Percentiles rank a stretch among this genome's conserved stretches.
Conservation (phyloP, 2,797 vertebrate genomes). For the Macropus fuliginosus region DNA sequence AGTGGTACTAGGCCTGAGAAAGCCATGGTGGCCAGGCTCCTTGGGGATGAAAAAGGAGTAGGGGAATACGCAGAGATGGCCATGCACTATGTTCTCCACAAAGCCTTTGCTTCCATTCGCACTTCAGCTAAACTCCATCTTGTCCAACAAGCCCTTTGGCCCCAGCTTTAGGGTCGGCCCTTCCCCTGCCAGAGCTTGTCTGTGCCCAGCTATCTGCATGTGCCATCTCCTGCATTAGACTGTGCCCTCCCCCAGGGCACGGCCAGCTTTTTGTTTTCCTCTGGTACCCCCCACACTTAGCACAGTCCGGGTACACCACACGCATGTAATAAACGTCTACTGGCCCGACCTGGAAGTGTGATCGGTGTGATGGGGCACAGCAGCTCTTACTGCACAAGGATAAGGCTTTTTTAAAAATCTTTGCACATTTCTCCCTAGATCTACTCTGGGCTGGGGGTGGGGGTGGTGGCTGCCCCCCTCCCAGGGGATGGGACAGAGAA, state of each 20-base stretch:
- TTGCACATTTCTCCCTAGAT: background rate
- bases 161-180: background rate
- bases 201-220: background rate
- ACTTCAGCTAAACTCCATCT: background rate
- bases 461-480: too few relatives aligned
- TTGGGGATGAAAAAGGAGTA: background rate
- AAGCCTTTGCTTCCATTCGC: too few relatives aligned
- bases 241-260: background rate
- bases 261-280: too few relatives aligned
- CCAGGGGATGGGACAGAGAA: background rate
- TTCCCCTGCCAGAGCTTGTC: background rate
- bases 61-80: background rate
- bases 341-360: background rate
- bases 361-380: background rate
- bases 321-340: conserved; percentile 14
- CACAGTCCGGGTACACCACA: background rate
- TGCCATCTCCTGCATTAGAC: background rate
- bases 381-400: background rate
- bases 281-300: background rate
- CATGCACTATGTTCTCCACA: background rate
- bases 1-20: background rate
- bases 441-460: background rate
- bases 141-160: background rate
- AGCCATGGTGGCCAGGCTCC: background rate
- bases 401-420: background rate